phyloP scores from a whole-genome alignment of 1,140 invertebrate species.

The Campoletis sonorensis region DNA sequence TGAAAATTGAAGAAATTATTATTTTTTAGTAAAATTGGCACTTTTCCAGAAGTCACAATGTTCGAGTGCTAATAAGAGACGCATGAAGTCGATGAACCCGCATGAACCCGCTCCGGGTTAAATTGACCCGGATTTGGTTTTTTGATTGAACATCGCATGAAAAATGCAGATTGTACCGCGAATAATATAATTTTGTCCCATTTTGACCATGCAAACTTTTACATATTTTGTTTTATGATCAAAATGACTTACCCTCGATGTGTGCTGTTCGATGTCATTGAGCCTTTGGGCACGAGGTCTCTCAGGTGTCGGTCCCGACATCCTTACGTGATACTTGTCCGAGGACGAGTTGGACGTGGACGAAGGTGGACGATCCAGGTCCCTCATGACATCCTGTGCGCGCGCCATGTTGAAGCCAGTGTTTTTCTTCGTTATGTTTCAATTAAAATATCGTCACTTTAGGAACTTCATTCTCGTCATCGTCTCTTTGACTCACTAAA shows the following conservation, averaged over 20 bases:
- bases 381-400: constrained; percentile 56
- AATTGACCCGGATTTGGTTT: no score
- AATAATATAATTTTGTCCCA: neutral
- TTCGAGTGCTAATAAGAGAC: no score
- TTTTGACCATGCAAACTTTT: no score
- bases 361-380: constrained; percentile 64
- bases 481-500: constrained; percentile 1
- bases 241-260: constrained; percentile 65
- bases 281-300: constrained; percentile 73
- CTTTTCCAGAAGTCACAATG: no score
- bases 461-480: constrained; percentile 27
- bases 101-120: no score
- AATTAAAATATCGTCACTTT: constrained; percentile 1
- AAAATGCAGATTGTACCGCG: no score
- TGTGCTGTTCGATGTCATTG: constrained; percentile 72
- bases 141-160: no score
- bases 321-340: constrained; percentile 69
- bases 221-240: neutral
- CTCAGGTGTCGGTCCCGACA: constrained; percentile 73
- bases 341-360: constrained; percentile 64
- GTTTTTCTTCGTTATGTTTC: neutral
- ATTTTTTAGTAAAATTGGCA: no score
- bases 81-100: no score
- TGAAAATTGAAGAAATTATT: no score
- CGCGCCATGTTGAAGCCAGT: constrained; percentile 67